phyloP scores from a whole-genome alignment of 2,888 invertebrate genomes.

The Ectobius pallidus region DNA sequence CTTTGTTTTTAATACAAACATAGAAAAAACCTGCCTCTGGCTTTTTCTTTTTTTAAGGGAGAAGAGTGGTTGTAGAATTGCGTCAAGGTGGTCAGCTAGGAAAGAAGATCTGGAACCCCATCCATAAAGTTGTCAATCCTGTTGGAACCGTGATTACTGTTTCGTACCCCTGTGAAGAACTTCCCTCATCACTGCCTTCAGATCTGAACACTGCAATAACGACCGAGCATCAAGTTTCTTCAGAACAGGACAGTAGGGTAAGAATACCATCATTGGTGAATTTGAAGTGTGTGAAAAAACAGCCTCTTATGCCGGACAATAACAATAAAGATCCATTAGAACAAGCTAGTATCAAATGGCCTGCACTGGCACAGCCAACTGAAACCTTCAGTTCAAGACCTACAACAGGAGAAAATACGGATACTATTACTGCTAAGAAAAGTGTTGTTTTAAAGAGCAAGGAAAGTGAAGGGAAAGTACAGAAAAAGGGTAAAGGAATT shows the following conservation, averaged over 20 bases:
- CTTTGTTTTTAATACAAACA: slow-evolving; percentile 1
- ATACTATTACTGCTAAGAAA: no score
- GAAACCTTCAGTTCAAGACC: not conserved
- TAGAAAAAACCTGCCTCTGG: slow-evolving; percentile 76
- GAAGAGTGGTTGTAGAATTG: slow-evolving; percentile 54
- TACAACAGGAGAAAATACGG: no score
- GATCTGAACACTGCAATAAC: not conserved
- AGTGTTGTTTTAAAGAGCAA: not conserved
- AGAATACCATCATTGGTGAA: not conserved
- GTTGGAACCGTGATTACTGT: slow-evolving; percentile 72
- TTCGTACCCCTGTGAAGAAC: slow-evolving; percentile 45
- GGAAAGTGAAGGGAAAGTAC: not conserved
- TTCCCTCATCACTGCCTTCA: not conserved
- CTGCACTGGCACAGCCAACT: not conserved
- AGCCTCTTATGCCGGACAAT: not conserved
- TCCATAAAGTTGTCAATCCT: slow-evolving; percentile 77
- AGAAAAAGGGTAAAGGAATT: slow-evolving; percentile 14
- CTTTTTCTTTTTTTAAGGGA: slow-evolving; percentile 75
- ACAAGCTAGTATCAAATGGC: slow-evolving; percentile 15
- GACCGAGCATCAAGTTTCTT: not conserved
- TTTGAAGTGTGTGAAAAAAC: not conserved
- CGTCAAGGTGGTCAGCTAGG: slow-evolving; percentile 55
- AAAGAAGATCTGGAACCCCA: slow-evolving; percentile 48
- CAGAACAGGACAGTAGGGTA: not conserved
- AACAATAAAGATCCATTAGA: not conserved